Conservation (phyloP, 2,797 vertebrate species). For the Heterohyrax brucei region DNA sequence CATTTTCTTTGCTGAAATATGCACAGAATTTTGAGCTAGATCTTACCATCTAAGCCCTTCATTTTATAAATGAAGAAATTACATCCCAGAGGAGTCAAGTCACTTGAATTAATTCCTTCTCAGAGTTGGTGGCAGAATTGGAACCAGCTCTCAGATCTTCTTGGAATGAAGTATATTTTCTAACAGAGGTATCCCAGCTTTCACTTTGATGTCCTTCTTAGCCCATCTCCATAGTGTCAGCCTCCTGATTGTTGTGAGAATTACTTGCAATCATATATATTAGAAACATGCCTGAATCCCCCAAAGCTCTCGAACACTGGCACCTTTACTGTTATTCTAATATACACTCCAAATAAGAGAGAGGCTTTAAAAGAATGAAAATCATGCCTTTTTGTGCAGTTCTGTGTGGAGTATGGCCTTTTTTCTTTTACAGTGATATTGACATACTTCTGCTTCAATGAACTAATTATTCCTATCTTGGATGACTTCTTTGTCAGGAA, state of each 20-base stretch:
- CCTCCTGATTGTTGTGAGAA: neutral
- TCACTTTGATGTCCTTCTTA: constrained; percentile 18
- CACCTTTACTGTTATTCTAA: constrained; percentile 28
- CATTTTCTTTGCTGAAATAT: constrained; percentile 54
- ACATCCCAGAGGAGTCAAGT: constrained; percentile 31
- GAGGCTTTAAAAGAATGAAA: constrained; percentile 42
- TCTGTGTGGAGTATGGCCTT: constrained; percentile 7
- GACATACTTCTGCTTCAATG: constrained; percentile 48
- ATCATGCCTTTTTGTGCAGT: neutral
- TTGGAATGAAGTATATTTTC: constrained; percentile 56
- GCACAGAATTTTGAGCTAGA: constrained; percentile 20
- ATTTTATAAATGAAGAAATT: constrained; percentile 62
- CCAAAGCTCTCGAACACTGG: neutral
- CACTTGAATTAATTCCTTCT: constrained; percentile 62
- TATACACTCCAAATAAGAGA: constrained; percentile 34
- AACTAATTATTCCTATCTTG: constrained; percentile 52
- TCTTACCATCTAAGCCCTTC: constrained; percentile 26
- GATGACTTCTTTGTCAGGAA: constrained; percentile 65
- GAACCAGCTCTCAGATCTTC: neutral
- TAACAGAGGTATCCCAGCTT: neutral
- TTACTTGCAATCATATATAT: neutral
- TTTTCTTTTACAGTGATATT: constrained; percentile 25
- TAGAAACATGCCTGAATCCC: neutral
- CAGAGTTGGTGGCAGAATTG: constrained; percentile 21
- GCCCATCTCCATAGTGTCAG: neutral